Percentiles rank a stretch among this genome's conserved stretches.
These are phyloP conservation scores for Camelus dromedarius DNA, from an alignment of 2,113 vertebrate species.

Conservation along the genomic window DNA sequence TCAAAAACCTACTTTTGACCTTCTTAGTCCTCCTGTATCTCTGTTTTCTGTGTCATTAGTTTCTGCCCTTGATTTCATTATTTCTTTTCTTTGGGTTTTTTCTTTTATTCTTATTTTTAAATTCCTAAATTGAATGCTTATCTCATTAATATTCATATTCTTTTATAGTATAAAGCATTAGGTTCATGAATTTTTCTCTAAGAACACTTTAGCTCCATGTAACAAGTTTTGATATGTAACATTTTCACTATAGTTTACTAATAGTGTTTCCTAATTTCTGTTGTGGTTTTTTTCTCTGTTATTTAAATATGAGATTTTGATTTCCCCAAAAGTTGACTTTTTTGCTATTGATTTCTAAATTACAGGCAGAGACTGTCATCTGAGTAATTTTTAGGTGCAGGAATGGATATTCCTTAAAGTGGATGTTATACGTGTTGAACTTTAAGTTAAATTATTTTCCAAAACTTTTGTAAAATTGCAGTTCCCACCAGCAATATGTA, in stretches of 20 bases:
- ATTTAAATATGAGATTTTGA: constrained; percentile 21
- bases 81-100: neutral
- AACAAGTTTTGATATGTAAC: constrained; percentile 15
- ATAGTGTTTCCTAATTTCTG: constrained; percentile 37
- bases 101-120: constrained; percentile 15
- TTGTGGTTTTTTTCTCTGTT: constrained; percentile 11
- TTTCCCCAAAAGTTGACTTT: neutral
- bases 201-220: neutral
- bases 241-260: neutral
- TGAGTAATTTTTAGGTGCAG: constrained; percentile 2
- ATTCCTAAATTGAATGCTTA: constrained; percentile 38
- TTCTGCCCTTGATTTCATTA: constrained; percentile 24
- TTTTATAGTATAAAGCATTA: neutral
- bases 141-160: neutral
- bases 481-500: neutral
- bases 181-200: constrained; percentile 40
- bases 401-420: neutral
- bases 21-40: neutral
- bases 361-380: neutral
- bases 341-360: constrained; percentile 53
- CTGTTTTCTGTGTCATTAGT: constrained; percentile 35
- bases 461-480: constrained; percentile 36
- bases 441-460: constrained; percentile 34
- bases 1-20: constrained; percentile 41
- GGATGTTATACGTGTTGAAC: neutral